These are phyloP conservation scores for Agapornis roseicollis DNA, from an alignment of 2,113 vertebrate genomes.

Conservation along the genomic window DNA sequence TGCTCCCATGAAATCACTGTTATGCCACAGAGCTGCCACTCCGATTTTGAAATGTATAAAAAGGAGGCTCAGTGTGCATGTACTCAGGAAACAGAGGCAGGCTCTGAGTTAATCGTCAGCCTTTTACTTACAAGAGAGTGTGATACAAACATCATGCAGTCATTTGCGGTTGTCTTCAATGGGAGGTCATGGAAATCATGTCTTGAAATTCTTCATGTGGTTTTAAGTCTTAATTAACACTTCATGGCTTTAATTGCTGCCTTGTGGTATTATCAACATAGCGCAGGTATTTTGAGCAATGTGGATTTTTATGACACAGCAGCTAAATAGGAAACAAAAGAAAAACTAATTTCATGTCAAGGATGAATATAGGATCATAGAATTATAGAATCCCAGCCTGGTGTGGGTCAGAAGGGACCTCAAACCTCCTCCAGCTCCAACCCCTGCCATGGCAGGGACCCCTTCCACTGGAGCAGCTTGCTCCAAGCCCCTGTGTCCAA, in stretches of 20 bases:
- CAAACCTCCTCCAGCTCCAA: not conserved
- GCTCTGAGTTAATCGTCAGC: not conserved
- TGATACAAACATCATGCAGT: not conserved
- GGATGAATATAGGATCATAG: rapidly evolving
- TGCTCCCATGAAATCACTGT: not conserved
- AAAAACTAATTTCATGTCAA: not conserved
- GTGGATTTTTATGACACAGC: not conserved
- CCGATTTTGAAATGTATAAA: not conserved
- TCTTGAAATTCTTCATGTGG: not conserved
- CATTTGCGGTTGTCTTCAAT: not conserved
- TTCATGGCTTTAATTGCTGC: slow-evolving; percentile 9
- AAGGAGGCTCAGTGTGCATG: not conserved
- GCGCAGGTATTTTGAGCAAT: not conserved
- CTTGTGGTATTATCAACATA: not conserved
- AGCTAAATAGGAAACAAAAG: not conserved
- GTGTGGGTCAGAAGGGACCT: not conserved
- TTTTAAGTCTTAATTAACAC: slow-evolving; percentile 20
- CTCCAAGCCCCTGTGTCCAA: not conserved
- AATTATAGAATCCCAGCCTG: not conserved
- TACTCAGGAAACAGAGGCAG: not conserved
- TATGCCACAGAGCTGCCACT: rapidly evolving
- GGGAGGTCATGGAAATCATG: not conserved
- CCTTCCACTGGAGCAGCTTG: not conserved
- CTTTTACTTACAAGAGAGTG: not conserved
- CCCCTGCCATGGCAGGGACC: not conserved